Evolutionary conservation across 2,797 vertebrate species (phyloP), one percentile per base, ranked within the genome.

Genomic region (Lepilemur ruficaudatus): DNA sequence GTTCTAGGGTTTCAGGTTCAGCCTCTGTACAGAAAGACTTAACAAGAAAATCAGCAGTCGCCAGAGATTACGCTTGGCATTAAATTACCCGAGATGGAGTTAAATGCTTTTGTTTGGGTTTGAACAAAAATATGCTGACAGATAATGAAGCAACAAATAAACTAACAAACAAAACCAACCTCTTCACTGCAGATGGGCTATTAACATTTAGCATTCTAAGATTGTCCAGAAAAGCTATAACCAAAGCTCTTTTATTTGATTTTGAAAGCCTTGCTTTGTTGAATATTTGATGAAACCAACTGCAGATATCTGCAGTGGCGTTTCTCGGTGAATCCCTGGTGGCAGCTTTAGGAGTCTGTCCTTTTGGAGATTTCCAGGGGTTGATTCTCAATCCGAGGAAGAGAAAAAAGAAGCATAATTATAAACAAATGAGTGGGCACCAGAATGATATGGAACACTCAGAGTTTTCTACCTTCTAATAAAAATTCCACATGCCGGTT

Each of bases 211-310:
- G 18, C 50, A 59, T 81, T 76, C 72, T 57, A 67, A 87, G 38
- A 65, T 75, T 10, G 2, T 43, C 73, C 83, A 17, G 22, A 32
- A 81, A 82, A 88, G 61, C 87, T 94, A 14, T 61, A 92, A 76
- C 76, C 89, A 96, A 93, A 80, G 89, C 75, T 55, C 82, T 85
- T 85, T 83, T 75, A 48, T 93, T 98, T 93, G 91, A 78, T 95
- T 98, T 97, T 85, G 86, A 97, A 96, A 97, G 85, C 93, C 69
- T 75, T 94, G 85, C 94, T 97, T 96, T 97, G 83, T 89, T 98
- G 97, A 97, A 95, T 98, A 97, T 98, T 98, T 98, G 96, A 97
- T 98, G 95, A 98, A 96, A 85, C 76, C 90, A 85, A 92, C 96
- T 97, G 95, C 97, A 96, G 97, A 81, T 94, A 72, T 95, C 85